Evolutionary conservation across 2,888 invertebrate species (phyloP), one percentile per base, ranked within the genome.

Genomic region (Diaprepes abbreviatus): DNA sequence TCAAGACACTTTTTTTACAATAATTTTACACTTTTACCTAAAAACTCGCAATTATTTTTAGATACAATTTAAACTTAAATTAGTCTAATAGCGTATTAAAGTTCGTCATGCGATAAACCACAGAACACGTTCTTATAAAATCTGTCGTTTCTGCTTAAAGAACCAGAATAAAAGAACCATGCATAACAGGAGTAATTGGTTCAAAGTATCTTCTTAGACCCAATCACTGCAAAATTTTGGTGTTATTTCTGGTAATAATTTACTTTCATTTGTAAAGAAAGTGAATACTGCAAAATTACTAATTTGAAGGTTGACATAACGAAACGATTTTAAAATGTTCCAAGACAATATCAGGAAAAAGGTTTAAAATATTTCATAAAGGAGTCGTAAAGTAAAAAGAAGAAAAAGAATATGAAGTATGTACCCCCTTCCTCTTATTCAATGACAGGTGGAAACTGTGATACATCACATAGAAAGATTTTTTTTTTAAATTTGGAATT

Each of bases 31-130:
- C 45, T 43, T 31, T 59, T 59, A 45, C 28, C 45, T 17, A 40
- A 10, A 16, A 40, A 33, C 24, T 14, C n/a, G 12, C 14, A 28
- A 12, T n/a, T 4, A 40, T 16, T 24, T 5, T 5, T 45, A 24
- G 43, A 38, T 5, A n/a, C 17, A 17, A 19, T 38, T 38, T 9
- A 45, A 62, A 54, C 28, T 28, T 63, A 52, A 50, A 52, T 12
- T 2, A 43, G 33, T 38, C 35, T 60, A 50, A 68, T 48, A 35
- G 28, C 57, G 38, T 69, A 36, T 55, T 63, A 36, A 40, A 38
- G 38, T 64, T 58, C 58, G 69, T 69, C 69, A 69, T 58, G 64
- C 69, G 31, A 45, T 7, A 50, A 57, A 58, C 63, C 69, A 36
- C 57, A 58, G 12, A 55, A 40, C 66, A 54, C 54, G 60, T 33